Percentiles rank a stretch among this genome's conserved stretches.
These are phyloP conservation scores for Caenorhabditis sp. DNA, from an alignment of 2,888 invertebrate species.

Conservation along the genomic window DNA sequence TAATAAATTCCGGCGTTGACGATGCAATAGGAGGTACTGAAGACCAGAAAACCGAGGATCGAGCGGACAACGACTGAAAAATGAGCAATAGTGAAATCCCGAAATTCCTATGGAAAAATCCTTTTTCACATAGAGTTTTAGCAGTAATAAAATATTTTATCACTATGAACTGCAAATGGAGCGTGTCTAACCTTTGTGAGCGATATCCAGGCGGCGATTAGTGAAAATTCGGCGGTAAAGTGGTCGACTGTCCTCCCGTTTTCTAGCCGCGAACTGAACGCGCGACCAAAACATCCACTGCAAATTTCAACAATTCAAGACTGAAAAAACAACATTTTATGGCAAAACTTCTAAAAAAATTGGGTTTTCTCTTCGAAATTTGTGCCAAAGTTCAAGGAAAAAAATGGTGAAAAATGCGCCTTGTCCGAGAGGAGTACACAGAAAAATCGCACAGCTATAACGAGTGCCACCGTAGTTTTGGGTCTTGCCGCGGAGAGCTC, in stretches of 20 bases:
- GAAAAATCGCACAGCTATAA: slow-evolving; percentile 25
- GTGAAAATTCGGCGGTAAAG: slow-evolving; percentile 77
- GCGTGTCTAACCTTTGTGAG: slow-evolving; percentile 77
- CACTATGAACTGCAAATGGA: no score
- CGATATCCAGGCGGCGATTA: slow-evolving; percentile 75
- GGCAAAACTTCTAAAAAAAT: neutral
- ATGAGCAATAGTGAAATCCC: neutral
- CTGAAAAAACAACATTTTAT: neutral
- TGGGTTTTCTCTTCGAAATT: neutral
- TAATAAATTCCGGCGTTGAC: slow-evolving; percentile 75
- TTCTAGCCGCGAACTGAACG: slow-evolving; percentile 57
- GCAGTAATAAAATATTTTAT: no score
- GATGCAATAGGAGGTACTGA: slow-evolving; percentile 73
- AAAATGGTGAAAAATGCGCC: neutral
- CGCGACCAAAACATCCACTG: slow-evolving; percentile 65
- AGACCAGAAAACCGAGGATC: slow-evolving; percentile 73
- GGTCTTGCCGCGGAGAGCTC: slow-evolving; percentile 7
- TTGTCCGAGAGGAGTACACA: slow-evolving; percentile 56
- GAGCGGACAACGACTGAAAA: slow-evolving; percentile 71
- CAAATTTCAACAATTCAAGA: slow-evolving; percentile 7
- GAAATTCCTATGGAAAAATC: neutral
- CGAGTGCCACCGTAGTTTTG: slow-evolving; percentile 33
- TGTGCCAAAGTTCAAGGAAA: neutral
- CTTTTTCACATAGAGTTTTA: neutral
- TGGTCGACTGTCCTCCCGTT: slow-evolving; percentile 73